A percentile compares a stretch with the other conserved stretches of the same genome.
Evolutionary conservation across 2,113 vertebrate genomes (phyloP).

Genomic region (Nicator chloris): DNA sequence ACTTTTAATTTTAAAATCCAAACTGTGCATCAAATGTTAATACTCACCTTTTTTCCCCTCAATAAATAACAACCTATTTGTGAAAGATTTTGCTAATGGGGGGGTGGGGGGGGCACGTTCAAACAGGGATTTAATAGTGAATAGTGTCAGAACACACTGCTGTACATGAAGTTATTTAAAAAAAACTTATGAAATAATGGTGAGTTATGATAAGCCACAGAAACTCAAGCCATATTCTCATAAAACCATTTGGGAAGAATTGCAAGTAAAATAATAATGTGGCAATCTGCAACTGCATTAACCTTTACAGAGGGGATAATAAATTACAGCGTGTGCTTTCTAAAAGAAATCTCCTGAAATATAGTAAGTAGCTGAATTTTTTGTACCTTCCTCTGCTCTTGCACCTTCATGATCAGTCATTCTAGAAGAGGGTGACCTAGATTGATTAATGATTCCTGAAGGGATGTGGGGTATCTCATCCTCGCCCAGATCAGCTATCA

Average conservation of each 20-base stretch:
- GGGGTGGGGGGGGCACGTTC: background rate
- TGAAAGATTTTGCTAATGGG: background rate
- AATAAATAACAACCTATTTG: background rate
- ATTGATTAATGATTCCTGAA: conserved; percentile 80
- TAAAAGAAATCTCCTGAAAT: conserved; percentile 60
- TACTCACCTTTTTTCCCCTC: conserved; percentile 21
- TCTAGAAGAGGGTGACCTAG: conserved; percentile 80
- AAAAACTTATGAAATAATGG: background rate
- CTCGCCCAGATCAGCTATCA: conserved; percentile 83
- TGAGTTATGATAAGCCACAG: background rate
- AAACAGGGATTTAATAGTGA: background rate
- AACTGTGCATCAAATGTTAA: background rate
- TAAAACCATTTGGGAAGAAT: background rate
- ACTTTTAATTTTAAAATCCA: background rate
- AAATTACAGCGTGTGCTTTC: conserved; percentile 17
- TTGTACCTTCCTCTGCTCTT: conserved; percentile 82
- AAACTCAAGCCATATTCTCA: background rate
- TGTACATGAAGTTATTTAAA: background rate
- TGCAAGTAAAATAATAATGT: conserved; percentile 6
- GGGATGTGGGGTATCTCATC: conserved; percentile 79
- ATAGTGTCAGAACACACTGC: conserved; percentile 2
- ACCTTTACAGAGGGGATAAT: conserved; percentile 23
- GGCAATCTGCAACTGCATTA: conserved; percentile 1
- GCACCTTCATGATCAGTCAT: conserved; percentile 82
- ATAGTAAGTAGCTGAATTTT: conserved; percentile 71